A percentile compares a stretch with the other conserved stretches of the same genome.
Conservation (phyloP, 2,797 vertebrate genomes). For the Todus mexicanus region DNA sequence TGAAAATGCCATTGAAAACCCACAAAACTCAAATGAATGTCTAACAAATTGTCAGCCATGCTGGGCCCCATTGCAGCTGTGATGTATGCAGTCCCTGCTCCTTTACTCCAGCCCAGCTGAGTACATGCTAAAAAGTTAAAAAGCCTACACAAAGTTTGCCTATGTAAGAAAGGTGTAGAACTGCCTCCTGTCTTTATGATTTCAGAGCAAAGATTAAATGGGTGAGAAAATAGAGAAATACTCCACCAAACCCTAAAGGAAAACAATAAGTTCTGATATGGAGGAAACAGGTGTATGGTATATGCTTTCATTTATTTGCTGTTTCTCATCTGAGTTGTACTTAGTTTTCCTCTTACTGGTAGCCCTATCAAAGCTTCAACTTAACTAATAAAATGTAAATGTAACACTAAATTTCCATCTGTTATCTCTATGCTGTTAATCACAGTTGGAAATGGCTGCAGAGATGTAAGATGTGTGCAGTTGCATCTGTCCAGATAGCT, state of each 20-base stretch:
- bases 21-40: background rate
- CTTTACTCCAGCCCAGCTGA: background rate
- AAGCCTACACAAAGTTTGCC: background rate
- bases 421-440: background rate
- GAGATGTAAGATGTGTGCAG: background rate
- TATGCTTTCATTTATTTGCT: background rate
- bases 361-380: background rate
- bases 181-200: background rate
- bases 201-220: background rate
- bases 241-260: background rate
- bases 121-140: background rate
- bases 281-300: accelerated
- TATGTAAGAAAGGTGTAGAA: background rate
- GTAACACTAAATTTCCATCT: background rate
- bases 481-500: background rate
- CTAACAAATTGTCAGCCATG: accelerated
- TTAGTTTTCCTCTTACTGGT: background rate
- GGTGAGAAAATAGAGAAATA: background rate
- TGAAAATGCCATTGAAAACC: background rate
- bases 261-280: background rate
- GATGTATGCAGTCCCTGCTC: accelerated
- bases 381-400: background rate
- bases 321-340: background rate
- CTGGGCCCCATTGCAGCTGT: background rate
- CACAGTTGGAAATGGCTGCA: background rate